Base-by-base conservation (phyloP, 1,140 invertebrate genomes). In the Drosophila tani region DNA sequence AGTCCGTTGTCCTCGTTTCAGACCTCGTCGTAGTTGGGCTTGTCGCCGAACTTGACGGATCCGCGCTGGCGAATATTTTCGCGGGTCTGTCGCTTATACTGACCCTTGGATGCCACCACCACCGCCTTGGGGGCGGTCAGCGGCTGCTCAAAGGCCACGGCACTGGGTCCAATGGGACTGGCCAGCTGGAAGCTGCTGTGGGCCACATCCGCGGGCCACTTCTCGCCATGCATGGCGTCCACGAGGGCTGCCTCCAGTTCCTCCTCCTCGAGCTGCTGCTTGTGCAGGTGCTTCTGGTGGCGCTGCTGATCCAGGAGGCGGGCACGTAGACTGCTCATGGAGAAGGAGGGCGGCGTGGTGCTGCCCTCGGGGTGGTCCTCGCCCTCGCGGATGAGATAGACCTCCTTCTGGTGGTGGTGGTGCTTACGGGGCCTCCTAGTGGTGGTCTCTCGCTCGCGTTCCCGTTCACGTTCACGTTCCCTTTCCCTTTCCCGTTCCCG, bases 121-220 rank as follows among this genome's bases (percentile, higher is more conserved):
- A 55, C 32, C 53, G 38, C 66, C 35, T 47, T 62, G 65, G 75
- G 57, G 5, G 73, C 75, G 27, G 6, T 29, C 29, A 88, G 1
- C 2, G 81, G 60, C 55, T 88, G 86, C 15, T 85, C 82, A 19
- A 91, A 90, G 58, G 85, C 85, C 64, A 90, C 86, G 1, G 85
- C 85, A 53, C 85, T 90, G 43, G 85, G 85, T 8, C 86, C 85
- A n/a, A 90, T 90, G 53, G 85, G 86, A 21, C 79, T 90, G 79
- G 60, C 55, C 65, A 87, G 85, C 63, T 88, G 86, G 35, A 62
- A 83, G 55, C 84, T 55, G 29, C 85, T 82, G 24, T 75, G 78
- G 14, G 76, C 71, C 62, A 88, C 81, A 60, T 85, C 85, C 68
- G 70, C 43, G 21, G 85, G 85, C 85, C 85, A 90, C 49, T 90